Base-by-base conservation (phyloP, 2,888 invertebrate genomes). In the Aphrophora alni region DNA sequence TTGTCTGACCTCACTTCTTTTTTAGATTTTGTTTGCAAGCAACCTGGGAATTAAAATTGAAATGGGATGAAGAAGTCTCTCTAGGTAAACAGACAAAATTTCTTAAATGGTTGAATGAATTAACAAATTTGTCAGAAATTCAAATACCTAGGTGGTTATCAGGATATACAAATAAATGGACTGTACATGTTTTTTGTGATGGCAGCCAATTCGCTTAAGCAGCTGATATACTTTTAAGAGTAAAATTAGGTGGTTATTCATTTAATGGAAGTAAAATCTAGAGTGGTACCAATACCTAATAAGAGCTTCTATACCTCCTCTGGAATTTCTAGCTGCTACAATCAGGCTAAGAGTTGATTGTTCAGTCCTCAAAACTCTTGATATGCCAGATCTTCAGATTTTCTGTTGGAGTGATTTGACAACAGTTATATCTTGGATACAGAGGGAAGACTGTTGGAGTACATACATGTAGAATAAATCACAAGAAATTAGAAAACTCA, bases 321-420 rank as follows among this genome's bases (percentile, higher is more conserved):
- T 87, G n/a, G 86, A 87, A 82, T 78, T 87, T 38, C 70, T 87
- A 44, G 86, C 84, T 7, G 85, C 85, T 12, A 78, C 83, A 10
- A 85, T 87, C 24, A 85, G 84, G 21, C 84, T 83, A 0, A 75
- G 86, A 76, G 73, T 86, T 17, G 80, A 77, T 26, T 38, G 72
- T 12, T 77, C 38, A 12, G 78, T 85, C 0, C 27, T 82, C 14
- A 81, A 80, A 26, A 78, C 73, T 28, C 69, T 85, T n/a, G 81
- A 81, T 12, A 27, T 76, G 14, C 26, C 78, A 26, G 26, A 72
- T n/a, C 26, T 82, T n/a, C 75, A 82, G 51, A 74, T 77, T n/a
- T 82, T 75, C 81, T 85, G 82, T 81, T 87, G 86, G 86, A 84
- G 82, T 21, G 86, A 87, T 78, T 86, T 86, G 0, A 82, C 84